Evolutionary conservation across 1,140 invertebrate genomes (phyloP), one percentile per base, ranked within the genome.

Genomic region (Hypsibius dujardini): DNA sequence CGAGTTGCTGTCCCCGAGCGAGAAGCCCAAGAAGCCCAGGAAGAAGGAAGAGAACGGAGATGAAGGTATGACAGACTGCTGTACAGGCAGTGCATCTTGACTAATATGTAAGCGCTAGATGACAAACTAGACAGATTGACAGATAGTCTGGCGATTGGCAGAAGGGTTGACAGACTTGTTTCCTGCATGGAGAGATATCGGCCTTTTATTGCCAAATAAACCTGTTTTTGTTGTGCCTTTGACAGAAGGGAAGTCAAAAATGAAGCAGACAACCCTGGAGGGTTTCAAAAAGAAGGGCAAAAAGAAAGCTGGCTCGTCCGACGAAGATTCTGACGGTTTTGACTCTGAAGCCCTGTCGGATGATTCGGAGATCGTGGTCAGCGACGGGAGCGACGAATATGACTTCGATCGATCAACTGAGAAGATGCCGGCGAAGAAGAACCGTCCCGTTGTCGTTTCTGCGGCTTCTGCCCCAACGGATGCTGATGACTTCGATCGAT

Each of bases 11-110:
- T 69, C 80, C 87, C 72, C 83, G 93, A n/a, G 80, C 80, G 72
- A 90, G 90, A 0, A 80, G 79, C 67, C 83, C 83, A 0, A 88
- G 76, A 88, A 88, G 76, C 86, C 86, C 62, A 87, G 88, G 74
- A 85, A 84, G 46, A 86, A 85, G 0, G 83, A 82, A 72, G 86
- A n/a, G n/a, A n/a, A n/a, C n/a, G n/a, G n/a, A n/a, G n/a, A n/a
- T n/a, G n/a, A n/a, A n/a, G n/a, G n/a, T n/a, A n/a, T n/a, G n/a
- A n/a, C n/a, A n/a, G n/a, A n/a, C n/a, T n/a, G n/a, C n/a, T n/a
- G n/a, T n/a, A n/a, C n/a, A n/a, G n/a, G n/a, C n/a, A n/a, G n/a
- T n/a, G n/a, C n/a, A n/a, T n/a, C n/a, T n/a, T n/a, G n/a, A n/a
- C n/a, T n/a, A n/a, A n/a, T n/a, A n/a, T n/a, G n/a, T n/a, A n/a